Evolutionary conservation across 2,888 invertebrate species (phyloP), one percentile per base, ranked within the genome.

Genomic region (Orthosia gracilis): DNA sequence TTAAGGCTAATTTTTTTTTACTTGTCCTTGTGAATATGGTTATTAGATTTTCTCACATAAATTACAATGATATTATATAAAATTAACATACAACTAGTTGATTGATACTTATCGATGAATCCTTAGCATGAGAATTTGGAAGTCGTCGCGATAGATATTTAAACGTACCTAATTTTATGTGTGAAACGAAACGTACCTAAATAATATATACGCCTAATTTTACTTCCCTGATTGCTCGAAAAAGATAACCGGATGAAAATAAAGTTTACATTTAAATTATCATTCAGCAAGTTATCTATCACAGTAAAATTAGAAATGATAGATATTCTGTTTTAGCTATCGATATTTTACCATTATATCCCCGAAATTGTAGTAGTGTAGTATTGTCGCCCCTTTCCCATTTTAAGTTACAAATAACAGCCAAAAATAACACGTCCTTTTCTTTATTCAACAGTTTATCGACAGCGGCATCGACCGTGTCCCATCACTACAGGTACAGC

Each of bases 401-500:
- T 59, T 26, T 17, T 23, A 54, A 26, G 9, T 52, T 17, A 13
- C 40, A 64, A 77, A 62, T 2, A 58, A 26, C 47, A 65, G 68
- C 54, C 69, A 45, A 69, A 67, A 78, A 79, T 82, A 81, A 80
- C 66, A 81, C 75, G 59, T 72, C 31, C 57, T 82, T 82, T 82
- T 82, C 81, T 82, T 82, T 70, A 86, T 85, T 88, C 82, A 70
- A 72, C 76, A 69, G 78, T 85, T 82, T 74, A 86, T 88, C 90
- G 89, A 89, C 78, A 87, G 74, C 55, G 71, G 73, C 18, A 89
- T 91, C 90, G 90, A 90, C 78, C 78, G 61, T 54, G 70, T 82
- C 89, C 82, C 93, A 85, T 87, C 94, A 78, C 94, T 95, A 91
- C 89, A 91, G 74, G 94, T 94, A 93, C 92, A 92, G 94, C 93